These are phyloP conservation scores for Tipula helvola DNA, from an alignment of 2,888 invertebrate genomes.

Conservation along the genomic window DNA sequence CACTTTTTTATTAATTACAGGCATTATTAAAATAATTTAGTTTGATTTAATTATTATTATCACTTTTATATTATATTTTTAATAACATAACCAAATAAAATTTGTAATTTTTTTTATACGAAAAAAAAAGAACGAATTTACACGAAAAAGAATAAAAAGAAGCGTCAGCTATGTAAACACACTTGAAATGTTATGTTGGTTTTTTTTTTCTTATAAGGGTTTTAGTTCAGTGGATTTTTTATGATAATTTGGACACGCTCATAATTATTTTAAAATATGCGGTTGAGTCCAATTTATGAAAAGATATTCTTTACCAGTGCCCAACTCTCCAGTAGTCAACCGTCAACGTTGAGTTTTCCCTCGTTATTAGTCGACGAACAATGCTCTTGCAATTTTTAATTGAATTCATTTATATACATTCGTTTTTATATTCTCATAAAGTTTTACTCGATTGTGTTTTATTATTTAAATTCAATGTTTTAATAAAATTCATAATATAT, in stretches of 20 bases:
- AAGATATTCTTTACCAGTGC: no score
- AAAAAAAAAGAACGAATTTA: not conserved
- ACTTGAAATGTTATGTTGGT: not conserved
- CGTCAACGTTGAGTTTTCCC: no score
- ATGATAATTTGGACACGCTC: not conserved
- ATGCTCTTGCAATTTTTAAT: no score
- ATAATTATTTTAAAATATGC: no score
- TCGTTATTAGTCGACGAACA: no score
- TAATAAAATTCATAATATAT: no score
- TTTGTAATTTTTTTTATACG: not conserved
- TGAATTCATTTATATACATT: no score
- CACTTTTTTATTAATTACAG: not conserved
- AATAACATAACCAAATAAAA: conserved; percentile 7
- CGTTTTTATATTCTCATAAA: no score
- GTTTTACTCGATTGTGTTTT: no score
- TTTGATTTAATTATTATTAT: not conserved
- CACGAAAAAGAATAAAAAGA: conserved; percentile 7
- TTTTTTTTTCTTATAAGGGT: not conserved
- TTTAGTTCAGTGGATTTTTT: not conserved
- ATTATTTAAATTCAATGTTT: no score
- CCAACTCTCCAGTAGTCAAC: no score
- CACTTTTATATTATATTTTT: not conserved
- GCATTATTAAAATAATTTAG: not conserved
- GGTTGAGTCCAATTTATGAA: no score
- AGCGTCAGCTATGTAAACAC: conserved; percentile 4